Base-by-base conservation (phyloP, 2,113 vertebrate species). In the Orientallactaga bullata region DNA sequence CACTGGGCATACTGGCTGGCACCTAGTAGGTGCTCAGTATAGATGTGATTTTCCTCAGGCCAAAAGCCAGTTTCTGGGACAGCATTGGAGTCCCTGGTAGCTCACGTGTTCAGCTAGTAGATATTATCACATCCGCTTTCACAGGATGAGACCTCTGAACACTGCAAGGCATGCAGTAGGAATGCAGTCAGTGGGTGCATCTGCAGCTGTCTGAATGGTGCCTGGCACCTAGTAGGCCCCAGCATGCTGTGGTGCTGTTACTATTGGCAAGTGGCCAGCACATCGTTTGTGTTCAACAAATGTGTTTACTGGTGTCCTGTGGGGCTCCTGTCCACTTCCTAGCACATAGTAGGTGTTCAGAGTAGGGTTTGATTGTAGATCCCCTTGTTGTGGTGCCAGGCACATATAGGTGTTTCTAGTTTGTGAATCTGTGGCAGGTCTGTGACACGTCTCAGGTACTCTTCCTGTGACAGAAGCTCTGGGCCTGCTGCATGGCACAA, bases 401-500 rank as follows among this genome's bases (percentile, higher is more conserved):
- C 37, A 60, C 76, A 60, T 8, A 83, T n/a, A n/a, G n/a, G n/a
- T n/a, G 39, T 37, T 39, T 76, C n/a, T 37, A 13, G 42, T 35
- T 7, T 30, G 20, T 21, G 24, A 51, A 51, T 35, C 30, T 26
- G 4, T 12, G 65, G 32, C 73, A 68, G 32, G 42, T 26, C 17
- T 4, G 30, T 60, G 68, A 13, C 68, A 72, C 51, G 28, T 10
- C 71, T 32, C 71, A 72, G 65, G 83, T 51, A 13, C 24, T 12
- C 30, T 12, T 32, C 10, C 28, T 20, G 11, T 11, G 2, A 21
- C 95, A 91, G 79, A 0, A 5, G 76, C 90, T 95, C 96, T 95
- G 97, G 96, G 97, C 97, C 96, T 47, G 8, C 42, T 47, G 42
- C 42, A 47, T 47, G 42, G 42, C 42, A 47, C 42, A 47, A n/a